phyloP scores from a whole-genome alignment of 2,888 invertebrate species.

The Papilio demoleus region DNA sequence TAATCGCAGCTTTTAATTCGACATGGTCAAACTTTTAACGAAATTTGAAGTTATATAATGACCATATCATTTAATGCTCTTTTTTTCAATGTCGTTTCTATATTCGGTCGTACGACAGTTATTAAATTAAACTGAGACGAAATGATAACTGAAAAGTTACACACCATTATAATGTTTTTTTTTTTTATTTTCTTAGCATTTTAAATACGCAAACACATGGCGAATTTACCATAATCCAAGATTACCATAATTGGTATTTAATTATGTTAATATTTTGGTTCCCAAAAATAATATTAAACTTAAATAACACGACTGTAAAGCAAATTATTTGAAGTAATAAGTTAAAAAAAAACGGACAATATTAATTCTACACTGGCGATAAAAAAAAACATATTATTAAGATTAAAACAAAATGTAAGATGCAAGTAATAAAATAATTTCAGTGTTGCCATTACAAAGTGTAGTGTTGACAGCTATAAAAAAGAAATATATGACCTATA shows the following conservation, averaged over 20 bases:
- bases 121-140: background rate
- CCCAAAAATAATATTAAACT: background rate
- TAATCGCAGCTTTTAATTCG: too few species aligned
- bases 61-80: too few species aligned
- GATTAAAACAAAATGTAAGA: too few species aligned
- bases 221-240: background rate
- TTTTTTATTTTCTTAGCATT: background rate
- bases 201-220: background rate
- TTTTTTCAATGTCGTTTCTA: too few species aligned
- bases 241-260: background rate
- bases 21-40: too few species aligned
- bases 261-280: background rate
- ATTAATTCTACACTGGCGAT: background rate
- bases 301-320: background rate
- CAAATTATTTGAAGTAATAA: background rate
- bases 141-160: background rate
- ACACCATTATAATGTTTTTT: background rate
- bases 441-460: slow-evolving; percentile 2
- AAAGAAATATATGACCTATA: background rate
- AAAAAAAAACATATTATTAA: background rate
- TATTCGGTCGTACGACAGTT: too few species aligned
- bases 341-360: background rate
- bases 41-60: too few species aligned
- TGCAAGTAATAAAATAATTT: background rate
- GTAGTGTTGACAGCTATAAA: background rate